Conservation (phyloP, 2,113 vertebrate genomes). For the Beaufortia kweichowensis region DNA sequence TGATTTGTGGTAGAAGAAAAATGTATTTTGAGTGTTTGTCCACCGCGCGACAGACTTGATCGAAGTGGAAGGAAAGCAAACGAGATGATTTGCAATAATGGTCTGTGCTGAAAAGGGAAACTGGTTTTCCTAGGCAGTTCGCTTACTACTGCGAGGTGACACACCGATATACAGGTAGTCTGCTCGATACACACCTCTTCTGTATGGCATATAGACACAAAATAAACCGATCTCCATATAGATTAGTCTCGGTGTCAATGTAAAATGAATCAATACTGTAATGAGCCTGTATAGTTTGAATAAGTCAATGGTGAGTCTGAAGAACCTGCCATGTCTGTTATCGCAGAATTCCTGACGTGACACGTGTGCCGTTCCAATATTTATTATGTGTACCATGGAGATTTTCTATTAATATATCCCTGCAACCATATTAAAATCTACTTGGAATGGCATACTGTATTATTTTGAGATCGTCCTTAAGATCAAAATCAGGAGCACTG, state of each 20-base stretch:
- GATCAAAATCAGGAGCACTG: background rate
- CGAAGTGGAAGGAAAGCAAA: conserved; percentile 19
- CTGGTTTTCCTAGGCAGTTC: background rate
- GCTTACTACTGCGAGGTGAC: background rate
- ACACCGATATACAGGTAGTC: conserved; percentile 7
- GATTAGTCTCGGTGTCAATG: background rate
- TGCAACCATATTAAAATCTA: background rate
- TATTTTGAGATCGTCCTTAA: background rate
- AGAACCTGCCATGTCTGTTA: background rate
- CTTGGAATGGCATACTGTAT: background rate
- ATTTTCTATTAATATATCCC: background rate
- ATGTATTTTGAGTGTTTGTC: conserved; percentile 4
- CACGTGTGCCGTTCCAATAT: background rate
- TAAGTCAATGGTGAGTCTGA: no score
- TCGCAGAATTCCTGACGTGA: background rate
- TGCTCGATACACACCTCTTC: background rate
- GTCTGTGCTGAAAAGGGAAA: background rate
- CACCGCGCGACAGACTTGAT: background rate
- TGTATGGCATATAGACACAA: background rate
- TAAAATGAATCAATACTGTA: background rate
- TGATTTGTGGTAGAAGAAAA: background rate
- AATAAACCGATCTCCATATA: background rate
- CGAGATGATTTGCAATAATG: background rate
- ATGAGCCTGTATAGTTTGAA: background rate
- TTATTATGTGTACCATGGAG: background rate